These are phyloP conservation scores for Lasioglossum vierecki DNA, from an alignment of 2,888 invertebrate species.

Conservation along the genomic window DNA sequence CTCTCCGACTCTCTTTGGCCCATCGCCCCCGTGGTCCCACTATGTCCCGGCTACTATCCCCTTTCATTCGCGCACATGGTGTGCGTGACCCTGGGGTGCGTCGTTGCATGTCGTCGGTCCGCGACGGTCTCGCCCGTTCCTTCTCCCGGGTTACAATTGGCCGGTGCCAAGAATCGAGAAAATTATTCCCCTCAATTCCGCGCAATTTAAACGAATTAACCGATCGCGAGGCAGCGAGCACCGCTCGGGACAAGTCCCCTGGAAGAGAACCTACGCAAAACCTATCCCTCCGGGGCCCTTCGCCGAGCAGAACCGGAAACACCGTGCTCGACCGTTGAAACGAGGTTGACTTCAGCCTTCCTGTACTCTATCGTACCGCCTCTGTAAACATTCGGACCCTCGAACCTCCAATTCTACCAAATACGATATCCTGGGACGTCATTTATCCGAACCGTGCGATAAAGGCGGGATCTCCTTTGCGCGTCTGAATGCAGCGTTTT, in stretches of 20 bases:
- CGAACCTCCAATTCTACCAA: neutral
- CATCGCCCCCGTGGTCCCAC: constrained; percentile 5
- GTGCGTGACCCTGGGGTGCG: constrained; percentile 73
- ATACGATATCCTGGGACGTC: neutral
- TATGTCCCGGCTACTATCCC: constrained; percentile 19
- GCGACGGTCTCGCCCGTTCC: constrained; percentile 46
- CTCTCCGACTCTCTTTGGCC: constrained; percentile 17
- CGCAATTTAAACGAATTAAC: constrained; percentile 82
- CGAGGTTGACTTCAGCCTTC: constrained; percentile 12
- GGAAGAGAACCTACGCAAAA: neutral
- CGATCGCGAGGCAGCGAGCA: constrained; percentile 58
- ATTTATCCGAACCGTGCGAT: neutral
- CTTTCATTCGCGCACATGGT: constrained; percentile 45
- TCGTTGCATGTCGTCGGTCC: constrained; percentile 71
- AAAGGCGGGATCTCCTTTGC: too few relatives aligned
- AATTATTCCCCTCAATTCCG: constrained; percentile 81
- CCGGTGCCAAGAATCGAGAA: constrained; percentile 78
- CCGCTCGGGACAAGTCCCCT: neutral
- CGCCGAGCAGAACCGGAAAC: neutral
- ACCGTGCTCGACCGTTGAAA: neutral
- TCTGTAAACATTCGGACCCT: neutral
- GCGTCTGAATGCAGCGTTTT: too few relatives aligned
- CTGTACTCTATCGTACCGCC: constrained; percentile 1
- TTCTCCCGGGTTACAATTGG: constrained; percentile 75
- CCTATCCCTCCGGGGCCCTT: neutral